These are phyloP conservation scores for Lapara coniferarum DNA, from an alignment of 2,888 invertebrate genomes.

Conservation along the genomic window DNA sequence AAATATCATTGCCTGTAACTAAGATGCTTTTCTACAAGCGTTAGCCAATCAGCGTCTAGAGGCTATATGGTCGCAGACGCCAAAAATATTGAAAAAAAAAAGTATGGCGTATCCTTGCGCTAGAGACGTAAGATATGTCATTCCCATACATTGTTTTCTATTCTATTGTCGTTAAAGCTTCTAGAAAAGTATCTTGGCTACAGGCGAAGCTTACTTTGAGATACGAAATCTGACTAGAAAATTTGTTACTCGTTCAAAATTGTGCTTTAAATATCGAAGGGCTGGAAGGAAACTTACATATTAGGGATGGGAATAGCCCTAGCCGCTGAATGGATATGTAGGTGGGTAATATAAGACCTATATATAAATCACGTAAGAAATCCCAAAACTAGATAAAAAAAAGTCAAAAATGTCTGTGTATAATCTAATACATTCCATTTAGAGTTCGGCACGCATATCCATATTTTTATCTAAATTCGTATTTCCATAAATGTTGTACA, in stretches of 20 bases:
- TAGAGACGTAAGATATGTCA: too few species aligned
- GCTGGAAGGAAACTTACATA: background rate
- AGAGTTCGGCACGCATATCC: constrained; percentile 8
- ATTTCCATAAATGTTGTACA: constrained; percentile 24
- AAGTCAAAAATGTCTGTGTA: background rate
- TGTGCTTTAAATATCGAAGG: constrained; percentile 4
- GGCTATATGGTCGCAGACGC: too few species aligned
- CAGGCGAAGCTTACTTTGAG: background rate
- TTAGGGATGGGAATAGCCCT: background rate
- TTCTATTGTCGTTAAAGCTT: too few species aligned
- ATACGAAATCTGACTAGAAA: background rate
- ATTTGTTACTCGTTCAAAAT: background rate
- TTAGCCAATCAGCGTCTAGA: too few species aligned
- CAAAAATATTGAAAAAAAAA: too few species aligned
- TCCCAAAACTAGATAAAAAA: background rate
- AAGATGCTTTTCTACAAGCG: too few species aligned
- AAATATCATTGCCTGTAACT: too few species aligned
- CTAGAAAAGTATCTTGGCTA: too few species aligned
- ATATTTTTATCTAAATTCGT: constrained; percentile 28
- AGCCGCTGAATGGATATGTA: background rate
- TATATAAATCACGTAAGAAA: background rate
- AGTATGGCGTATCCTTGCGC: too few species aligned
- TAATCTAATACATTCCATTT: constrained; percentile 13
- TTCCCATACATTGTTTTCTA: too few species aligned
- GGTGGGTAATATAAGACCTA: background rate